Evolutionary conservation across 2,113 vertebrate genomes (phyloP), one percentile per base, ranked within the genome.

Genomic region (Sebastes fasciatus): DNA sequence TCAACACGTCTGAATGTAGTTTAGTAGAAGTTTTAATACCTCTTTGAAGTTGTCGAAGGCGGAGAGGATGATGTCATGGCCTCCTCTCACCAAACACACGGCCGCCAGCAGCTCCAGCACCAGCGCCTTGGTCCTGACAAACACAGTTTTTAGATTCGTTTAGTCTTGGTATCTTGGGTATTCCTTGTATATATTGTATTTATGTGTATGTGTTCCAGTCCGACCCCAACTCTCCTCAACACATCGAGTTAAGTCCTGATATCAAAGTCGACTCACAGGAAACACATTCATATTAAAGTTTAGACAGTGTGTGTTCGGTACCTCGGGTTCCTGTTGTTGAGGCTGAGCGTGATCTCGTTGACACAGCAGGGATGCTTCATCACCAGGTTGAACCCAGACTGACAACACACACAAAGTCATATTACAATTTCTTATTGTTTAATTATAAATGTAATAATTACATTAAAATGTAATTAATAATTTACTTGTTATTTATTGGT

Each of bases 381-480:
- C 90, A 99, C 97, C 80, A 97, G 95, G 94, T 96, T 98, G 90
- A 99, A 99, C 55, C 98, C 98, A 2, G 97, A 97, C 98, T 99
- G 45, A 78, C 17, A 23, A 86, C 57, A 34, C 34, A 86, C 5
- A 82, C 34, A 34, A 34, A 34, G 34, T 34, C 34, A 34, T 34
- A 34, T 34, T 34, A 34, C 34, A 34, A 34, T 34, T 34, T 34
- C 34, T 34, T 34, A 34, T 34, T 34, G 34, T 34, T 34, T 34
- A 34, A 34, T 34, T 34, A 34, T 34, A 34, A 34, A 34, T 34
- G 34, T 34, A 34, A 34, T 34, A 34, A 34, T 34, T 34, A 34
- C 34, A 34, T 34, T 34, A 54, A 54, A 54, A 54, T 54, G 16
- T 19, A 54, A 54, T 54, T 12, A 3, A 49, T 49, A 14, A 49